These are phyloP conservation scores for Atherix ibis DNA, from an alignment of 2,888 invertebrate species.

Conservation along the genomic window DNA sequence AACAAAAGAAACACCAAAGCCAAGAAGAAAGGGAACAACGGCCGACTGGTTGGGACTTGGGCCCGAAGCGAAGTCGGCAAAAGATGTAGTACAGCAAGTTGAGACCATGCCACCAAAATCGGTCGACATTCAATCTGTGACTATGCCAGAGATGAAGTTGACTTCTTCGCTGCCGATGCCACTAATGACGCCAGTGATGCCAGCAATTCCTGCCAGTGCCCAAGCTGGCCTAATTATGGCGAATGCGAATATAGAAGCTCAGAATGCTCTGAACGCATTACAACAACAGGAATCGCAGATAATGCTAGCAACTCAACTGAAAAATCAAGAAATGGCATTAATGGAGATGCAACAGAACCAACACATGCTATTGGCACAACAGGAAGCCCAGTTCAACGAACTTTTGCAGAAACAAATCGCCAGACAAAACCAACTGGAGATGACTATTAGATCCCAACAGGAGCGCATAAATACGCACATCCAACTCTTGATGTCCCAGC, in stretches of 20 bases:
- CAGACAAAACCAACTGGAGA: constrained; percentile 28
- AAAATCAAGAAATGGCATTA: constrained; percentile 25
- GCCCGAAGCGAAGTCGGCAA: constrained; percentile 3
- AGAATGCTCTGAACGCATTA: constrained; percentile 20
- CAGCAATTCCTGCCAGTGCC: constrained; percentile 2
- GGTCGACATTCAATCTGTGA: neutral
- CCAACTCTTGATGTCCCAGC: constrained; percentile 27
- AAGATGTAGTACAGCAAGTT: constrained; percentile 1
- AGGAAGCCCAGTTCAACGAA: constrained; percentile 26
- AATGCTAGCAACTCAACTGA: constrained; percentile 26
- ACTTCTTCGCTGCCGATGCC: constrained; percentile 8
- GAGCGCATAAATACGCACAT: constrained; percentile 29
- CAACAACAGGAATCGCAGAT: constrained; percentile 30
- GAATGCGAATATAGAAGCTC: constrained; percentile 21
- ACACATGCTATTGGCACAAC: constrained; percentile 21
- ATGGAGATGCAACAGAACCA: constrained; percentile 29
- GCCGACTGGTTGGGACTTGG: constrained; percentile 30
- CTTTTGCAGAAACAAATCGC: constrained; percentile 27
- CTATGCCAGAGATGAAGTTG: constrained; percentile 12
- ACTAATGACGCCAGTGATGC: neutral
- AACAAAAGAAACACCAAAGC: constrained; percentile 19
- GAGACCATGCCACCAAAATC: no score
- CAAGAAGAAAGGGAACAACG: constrained; percentile 18
- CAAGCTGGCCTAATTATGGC: constrained; percentile 20
- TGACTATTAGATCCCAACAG: constrained; percentile 27